Conservation (phyloP, 2,113 vertebrate genomes). For the Dasyurus viverrinus region DNA sequence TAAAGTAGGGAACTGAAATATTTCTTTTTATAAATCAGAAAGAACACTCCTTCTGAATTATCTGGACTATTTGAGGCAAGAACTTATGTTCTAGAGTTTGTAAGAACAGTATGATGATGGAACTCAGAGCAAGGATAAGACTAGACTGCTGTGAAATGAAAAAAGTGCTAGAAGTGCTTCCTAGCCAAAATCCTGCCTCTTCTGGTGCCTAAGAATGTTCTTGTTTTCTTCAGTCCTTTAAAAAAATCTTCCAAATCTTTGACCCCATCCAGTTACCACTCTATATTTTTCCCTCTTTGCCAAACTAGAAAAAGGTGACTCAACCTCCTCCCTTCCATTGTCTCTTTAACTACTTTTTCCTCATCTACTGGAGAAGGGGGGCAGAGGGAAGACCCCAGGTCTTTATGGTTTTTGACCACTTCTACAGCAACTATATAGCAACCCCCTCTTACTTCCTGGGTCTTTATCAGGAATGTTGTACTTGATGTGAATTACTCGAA, state of each 20-base stretch:
- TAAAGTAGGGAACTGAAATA: neutral
- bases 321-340: neutral
- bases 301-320: neutral
- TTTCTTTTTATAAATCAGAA: neutral
- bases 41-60: neutral
- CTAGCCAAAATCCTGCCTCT: neutral
- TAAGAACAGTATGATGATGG: neutral
- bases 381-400: neutral
- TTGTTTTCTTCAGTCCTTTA: neutral
- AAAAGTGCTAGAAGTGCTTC: neutral
- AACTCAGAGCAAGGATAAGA: neutral
- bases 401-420: neutral
- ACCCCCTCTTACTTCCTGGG: neutral
- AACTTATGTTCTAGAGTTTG: neutral
- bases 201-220: neutral
- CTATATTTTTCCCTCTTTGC: neutral
- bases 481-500: neutral
- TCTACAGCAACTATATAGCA: neutral
- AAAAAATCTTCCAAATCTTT: neutral
- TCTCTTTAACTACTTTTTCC: neutral
- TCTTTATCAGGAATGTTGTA: neutral
- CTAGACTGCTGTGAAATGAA: neutral
- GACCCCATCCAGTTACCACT: neutral
- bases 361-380: neutral
- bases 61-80: neutral